A percentile compares a stretch with the other conserved stretches of the same genome.
phyloP scores from a whole-genome alignment of 2,113 vertebrate species.

The Saguinus midas region DNA sequence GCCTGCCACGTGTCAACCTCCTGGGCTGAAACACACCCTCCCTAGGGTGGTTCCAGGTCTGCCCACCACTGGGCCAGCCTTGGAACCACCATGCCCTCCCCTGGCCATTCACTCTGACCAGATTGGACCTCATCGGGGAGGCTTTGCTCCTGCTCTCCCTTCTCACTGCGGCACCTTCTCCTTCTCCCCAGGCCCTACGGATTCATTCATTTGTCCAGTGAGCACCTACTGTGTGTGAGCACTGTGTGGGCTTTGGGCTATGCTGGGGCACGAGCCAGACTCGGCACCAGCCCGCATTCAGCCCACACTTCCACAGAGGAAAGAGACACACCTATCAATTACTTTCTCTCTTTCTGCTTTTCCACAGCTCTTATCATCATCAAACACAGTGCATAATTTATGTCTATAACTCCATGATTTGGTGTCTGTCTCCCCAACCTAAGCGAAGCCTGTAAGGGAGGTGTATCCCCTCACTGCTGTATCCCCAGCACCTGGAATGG shows the following conservation, averaged over 20 bases:
- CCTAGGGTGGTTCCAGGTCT: not conserved
- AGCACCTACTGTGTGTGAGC: conserved; percentile 24
- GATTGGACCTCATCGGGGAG: fast-evolving
- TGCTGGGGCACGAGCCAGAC: not conserved
- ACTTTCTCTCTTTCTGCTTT: not conserved
- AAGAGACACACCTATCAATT: not conserved
- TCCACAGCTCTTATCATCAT: not conserved
- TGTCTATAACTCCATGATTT: not conserved
- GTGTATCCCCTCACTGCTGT: not conserved
- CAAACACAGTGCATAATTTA: not conserved
- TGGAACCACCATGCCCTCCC: too few relatives aligned
- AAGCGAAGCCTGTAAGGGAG: not conserved
- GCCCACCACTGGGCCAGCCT: not conserved
- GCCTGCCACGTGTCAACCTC: not conserved
- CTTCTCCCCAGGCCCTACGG: not conserved
- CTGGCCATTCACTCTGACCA: not conserved
- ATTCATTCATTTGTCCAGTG: not conserved
- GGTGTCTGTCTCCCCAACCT: not conserved
- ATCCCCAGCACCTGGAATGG: not conserved
- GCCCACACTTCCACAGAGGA: not conserved
- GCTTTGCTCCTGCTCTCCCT: fast-evolving
- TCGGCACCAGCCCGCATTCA: not conserved
- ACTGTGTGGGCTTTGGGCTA: not conserved
- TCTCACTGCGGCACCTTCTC: fast-evolving
- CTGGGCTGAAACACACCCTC: not conserved